Base-by-base conservation (phyloP, 2,797 vertebrate genomes). In the Morelia viridis region DNA sequence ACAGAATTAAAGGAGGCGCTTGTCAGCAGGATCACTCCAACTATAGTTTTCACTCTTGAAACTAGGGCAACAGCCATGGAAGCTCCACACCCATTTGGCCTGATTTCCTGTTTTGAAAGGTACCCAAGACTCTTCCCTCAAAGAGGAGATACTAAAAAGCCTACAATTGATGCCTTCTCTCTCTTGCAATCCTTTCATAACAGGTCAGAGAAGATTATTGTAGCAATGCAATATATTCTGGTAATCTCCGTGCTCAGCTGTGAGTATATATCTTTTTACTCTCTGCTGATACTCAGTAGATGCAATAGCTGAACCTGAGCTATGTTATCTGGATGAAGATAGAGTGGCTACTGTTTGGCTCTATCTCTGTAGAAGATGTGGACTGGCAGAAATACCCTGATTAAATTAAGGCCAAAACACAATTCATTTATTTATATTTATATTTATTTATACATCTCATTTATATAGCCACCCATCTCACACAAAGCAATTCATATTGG, bases 191-290 rank as follows among this genome's bases (percentile, higher is more conserved):
- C 89, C 60, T 92, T 85, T 80, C 68, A 65, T 62, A 88, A 90
- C 85, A 92, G 50, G 50, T 88, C 85, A 65, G 89, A n/a, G 76
- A 85, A 85, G 64, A 92, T 89, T 89, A 92, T 89, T 71, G 53
- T 58, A 83, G 61, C 71, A 87, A 58, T 31, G 53, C 56, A 89
- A 53, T 61, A 0, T 2, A 35, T 80, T 35, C 60, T 60, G 65
- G 60, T 80, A 17, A 11, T 71, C 88, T 89, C 91, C 58, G 85
- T 93, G 68, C 57, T 58, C 57, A 80, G 57, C 24, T 65, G 8
- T 46, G 15, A 53, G 19, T 87, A 87, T 31, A n/a, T 86, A 68
- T 41, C 35, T 88, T 41, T 60, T 71, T 53, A 62, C 64, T 93
- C 50, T 65, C 68, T 17, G 26, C 58, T 85, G 31, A 46, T 56